phyloP scores from a whole-genome alignment of 2,797 vertebrate species.

The Rhinoraja longicauda region DNA sequence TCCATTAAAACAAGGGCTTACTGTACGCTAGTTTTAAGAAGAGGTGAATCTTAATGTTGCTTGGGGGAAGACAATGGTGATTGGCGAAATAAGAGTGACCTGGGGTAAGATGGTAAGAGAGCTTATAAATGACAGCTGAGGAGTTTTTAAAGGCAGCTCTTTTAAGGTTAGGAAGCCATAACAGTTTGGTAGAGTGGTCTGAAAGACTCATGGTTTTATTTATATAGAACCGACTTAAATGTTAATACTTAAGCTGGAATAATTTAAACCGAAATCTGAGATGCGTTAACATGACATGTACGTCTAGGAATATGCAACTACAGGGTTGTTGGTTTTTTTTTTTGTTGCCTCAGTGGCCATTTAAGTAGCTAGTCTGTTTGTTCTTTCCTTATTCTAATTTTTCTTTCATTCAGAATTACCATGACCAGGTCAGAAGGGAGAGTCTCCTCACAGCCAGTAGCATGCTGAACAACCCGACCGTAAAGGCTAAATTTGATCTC shows the following conservation, averaged over 20 bases:
- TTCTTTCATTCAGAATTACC: conserved; percentile 59
- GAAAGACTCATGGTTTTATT: not conserved
- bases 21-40: too few species aligned
- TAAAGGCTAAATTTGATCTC: conserved; percentile 70
- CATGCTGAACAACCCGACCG: conserved; percentile 76
- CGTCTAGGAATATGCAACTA: not conserved
- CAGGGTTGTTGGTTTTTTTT: too few species aligned
- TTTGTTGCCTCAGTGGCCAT: not conserved
- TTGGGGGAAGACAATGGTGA: not conserved
- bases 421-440: conserved; percentile 76
- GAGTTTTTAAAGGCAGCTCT: not conserved
- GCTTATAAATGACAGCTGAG: not conserved
- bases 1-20: too few species aligned
- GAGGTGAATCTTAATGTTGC: too few species aligned
- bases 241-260: too few species aligned
- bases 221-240: not conserved
- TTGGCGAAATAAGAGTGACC: not conserved
- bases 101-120: not conserved
- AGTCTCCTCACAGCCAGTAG: conserved; percentile 76
- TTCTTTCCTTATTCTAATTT: not conserved
- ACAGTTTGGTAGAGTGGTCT: not conserved
- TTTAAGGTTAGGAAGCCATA: not conserved
- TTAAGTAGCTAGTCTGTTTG: not conserved
- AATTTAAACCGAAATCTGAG: not conserved
- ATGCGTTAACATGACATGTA: not conserved